These are phyloP conservation scores for Notodonta ziczac DNA, from an alignment of 2,888 invertebrate species.

Conservation along the genomic window DNA sequence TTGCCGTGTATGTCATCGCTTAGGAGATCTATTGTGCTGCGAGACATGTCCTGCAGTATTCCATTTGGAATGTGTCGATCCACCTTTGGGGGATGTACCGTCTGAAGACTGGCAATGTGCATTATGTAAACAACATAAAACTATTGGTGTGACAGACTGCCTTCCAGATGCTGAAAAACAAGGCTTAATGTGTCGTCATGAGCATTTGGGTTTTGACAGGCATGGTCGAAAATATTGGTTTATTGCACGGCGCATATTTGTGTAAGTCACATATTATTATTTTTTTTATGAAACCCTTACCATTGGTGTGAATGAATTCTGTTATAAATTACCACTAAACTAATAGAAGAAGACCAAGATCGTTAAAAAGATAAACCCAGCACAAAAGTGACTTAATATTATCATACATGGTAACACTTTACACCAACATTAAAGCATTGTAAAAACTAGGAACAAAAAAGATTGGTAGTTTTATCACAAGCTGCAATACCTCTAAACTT, in stretches of 20 bases:
- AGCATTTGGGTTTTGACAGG: constrained; percentile 97
- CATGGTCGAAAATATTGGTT: constrained; percentile 99
- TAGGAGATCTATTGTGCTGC: constrained; percentile 98
- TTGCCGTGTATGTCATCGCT: constrained; percentile 95
- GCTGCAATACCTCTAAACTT: no score
- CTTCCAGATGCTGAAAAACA: constrained; percentile 95
- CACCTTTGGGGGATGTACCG: constrained; percentile 96
- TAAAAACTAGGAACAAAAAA: no score
- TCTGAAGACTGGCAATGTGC: constrained; percentile 99
- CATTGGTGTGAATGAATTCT: no score
- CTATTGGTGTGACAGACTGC: constrained; percentile 97
- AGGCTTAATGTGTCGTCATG: constrained; percentile 95
- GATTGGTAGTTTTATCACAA: no score
- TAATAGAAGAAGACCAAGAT: no score
- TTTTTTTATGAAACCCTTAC: no score
- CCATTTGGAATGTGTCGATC: constrained; percentile 98
- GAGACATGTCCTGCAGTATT: constrained; percentile 99
- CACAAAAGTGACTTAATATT: no score
- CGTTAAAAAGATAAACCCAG: no score
- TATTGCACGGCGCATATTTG: constrained; percentile 94
- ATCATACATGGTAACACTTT: no score
- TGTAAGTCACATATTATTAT: constrained; percentile 86
- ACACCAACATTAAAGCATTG: no score
- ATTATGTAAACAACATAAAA: constrained; percentile 96
- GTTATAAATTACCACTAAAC: no score